These are phyloP conservation scores for Drosophila equinoxialis DNA, from an alignment of 1,140 invertebrate species.

Conservation along the genomic window DNA sequence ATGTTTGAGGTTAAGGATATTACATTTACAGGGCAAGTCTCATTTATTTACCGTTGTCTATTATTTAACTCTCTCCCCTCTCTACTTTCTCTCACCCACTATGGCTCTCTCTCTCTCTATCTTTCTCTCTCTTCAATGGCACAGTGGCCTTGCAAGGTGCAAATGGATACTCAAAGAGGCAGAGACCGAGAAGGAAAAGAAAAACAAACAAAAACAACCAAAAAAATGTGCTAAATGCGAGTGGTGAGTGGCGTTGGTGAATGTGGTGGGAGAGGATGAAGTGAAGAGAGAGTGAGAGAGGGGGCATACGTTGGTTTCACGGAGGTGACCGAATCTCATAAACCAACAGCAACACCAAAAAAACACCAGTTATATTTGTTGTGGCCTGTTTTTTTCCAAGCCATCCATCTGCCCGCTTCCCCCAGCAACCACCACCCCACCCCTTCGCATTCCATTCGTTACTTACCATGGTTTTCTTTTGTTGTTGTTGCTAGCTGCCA, in stretches of 20 bases:
- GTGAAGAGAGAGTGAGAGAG: neutral
- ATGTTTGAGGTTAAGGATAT: constrained; percentile 1
- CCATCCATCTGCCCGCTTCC: neutral
- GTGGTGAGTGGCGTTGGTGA: neutral
- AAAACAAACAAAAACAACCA: constrained; percentile 5
- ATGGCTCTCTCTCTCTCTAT: neutral
- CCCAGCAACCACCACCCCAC: neutral
- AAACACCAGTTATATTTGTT: constrained; percentile 5
- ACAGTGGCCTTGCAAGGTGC: constrained; percentile 5
- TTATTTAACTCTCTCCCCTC: neutral
- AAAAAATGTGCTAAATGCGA: constrained; percentile 5
- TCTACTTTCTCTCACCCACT: neutral
- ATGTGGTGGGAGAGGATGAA: neutral
- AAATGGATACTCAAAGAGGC: neutral
- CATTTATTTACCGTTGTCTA: neutral
- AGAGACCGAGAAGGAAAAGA: neutral
- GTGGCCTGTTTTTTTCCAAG: constrained; percentile 1
- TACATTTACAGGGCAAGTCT: neutral
- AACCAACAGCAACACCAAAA: neutral
- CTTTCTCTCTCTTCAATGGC: neutral
- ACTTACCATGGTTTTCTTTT: constrained; percentile 20
- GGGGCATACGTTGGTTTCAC: neutral
- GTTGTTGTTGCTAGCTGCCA: neutral
- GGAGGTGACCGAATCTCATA: neutral
- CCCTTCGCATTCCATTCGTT: neutral